phyloP scores from a whole-genome alignment of 1,140 invertebrate genomes.

The Palaemon carinicauda region DNA sequence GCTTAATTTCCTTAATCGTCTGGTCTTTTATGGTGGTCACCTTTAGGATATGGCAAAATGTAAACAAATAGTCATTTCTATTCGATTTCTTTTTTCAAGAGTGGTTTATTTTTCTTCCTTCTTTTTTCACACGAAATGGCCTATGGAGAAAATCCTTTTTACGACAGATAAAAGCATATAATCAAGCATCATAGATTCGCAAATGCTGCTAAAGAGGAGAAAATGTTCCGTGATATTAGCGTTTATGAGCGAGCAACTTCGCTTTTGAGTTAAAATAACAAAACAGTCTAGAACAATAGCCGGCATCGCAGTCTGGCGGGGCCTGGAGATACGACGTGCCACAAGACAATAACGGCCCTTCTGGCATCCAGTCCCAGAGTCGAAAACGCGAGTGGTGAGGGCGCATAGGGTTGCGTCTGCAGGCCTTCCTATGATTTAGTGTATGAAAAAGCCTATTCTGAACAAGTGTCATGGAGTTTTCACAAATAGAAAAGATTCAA shows the following conservation, averaged over 20 bases:
- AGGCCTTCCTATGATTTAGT: slow-evolving; percentile 40
- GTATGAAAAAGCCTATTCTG: slow-evolving; percentile 56
- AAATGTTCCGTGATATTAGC: slow-evolving; percentile 33
- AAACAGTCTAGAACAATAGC: slow-evolving; percentile 53
- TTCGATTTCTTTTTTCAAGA: no score
- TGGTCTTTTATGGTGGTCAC: no score
- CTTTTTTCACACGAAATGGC: no score
- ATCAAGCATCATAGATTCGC: not conserved
- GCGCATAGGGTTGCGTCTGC: not conserved
- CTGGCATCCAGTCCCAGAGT: not conserved
- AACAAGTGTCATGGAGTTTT: slow-evolving; percentile 57
- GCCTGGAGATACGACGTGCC: not conserved
- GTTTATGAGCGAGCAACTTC: slow-evolving; percentile 50
- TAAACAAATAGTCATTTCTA: not conserved
- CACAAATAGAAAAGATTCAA: slow-evolving; percentile 57
- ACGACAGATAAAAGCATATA: no score
- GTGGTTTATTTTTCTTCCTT: no score
- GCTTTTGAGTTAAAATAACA: slow-evolving; percentile 51
- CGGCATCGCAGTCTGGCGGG: not conserved
- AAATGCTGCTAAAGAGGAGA: slow-evolving; percentile 1
- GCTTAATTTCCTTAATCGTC: no score
- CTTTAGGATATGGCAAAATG: no score
- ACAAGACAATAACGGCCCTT: not conserved
- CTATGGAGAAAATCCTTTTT: no score
- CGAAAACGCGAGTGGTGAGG: not conserved